These are phyloP conservation scores for Petrolisthes cinctipes DNA, from an alignment of 2,888 invertebrate genomes.

Conservation along the genomic window DNA sequence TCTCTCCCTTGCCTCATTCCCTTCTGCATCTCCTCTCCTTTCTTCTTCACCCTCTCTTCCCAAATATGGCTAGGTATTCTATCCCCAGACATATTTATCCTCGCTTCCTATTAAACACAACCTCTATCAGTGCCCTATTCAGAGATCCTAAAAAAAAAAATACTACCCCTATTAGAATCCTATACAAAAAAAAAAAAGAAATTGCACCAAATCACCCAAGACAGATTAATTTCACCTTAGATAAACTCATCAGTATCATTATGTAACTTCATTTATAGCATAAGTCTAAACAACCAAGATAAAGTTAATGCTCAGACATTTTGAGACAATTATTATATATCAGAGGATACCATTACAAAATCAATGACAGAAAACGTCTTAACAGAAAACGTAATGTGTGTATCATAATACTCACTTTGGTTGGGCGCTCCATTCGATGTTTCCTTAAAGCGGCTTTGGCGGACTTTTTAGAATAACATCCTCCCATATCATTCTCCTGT, in stretches of 20 bases:
- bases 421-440: constrained; percentile 50
- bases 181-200: background rate
- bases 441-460: constrained; percentile 52
- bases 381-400: no score
- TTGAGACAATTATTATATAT: no score
- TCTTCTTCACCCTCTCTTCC: background rate
- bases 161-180: no score
- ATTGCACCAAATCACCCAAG: background rate
- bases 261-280: no score
- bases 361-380: no score
- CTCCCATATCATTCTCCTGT: constrained; percentile 60
- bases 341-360: no score
- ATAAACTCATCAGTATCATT: background rate
- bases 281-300: no score
- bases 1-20: background rate
- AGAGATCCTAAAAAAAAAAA: no score
- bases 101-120: background rate
- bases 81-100: background rate
- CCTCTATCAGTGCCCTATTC: no score
- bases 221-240: background rate
- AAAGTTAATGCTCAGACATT: no score
- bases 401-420: constrained; percentile 18
- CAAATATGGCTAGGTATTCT: background rate
- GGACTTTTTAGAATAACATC: constrained; percentile 57
- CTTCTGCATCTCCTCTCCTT: background rate